Evolutionary conservation across 2,888 invertebrate genomes (phyloP), one percentile per base, ranked within the genome.

Genomic region (Lysandra bellargus): DNA sequence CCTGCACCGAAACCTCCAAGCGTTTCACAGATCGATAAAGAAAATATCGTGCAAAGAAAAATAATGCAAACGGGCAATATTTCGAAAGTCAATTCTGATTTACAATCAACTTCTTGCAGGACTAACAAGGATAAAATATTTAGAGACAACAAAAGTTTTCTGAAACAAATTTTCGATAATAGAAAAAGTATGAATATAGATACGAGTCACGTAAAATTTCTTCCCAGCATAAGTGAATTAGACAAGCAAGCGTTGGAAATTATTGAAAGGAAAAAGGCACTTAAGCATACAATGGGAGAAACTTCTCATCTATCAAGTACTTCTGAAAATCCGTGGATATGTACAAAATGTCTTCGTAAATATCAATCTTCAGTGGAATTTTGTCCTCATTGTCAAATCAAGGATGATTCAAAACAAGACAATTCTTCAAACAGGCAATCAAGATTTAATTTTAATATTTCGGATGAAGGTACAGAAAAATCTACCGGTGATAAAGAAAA

Each of bases 241-340:
- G 97, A 98, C 87, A 95, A 96, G 83, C 97, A 98, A 89, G 97
- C 97, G 0, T 95, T 96, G 1, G 96, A 96, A 88, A 97, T 98
- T 83, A 95, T 97, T 74, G 95, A 96, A 87, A 95, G 87, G 86
- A 92, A 86, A 84, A 89, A 79, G 90, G 90, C 84, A 83, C 83
- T 64, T 80, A 60, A 80, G 64, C n/a, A 72, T 64, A 80, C 37
- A 64, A 72, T 57, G 30, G 75, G 37, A 30, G 69, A 72, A 76
- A 12, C n/a, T 57, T 53, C 33, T 17, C 78, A 79, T 5, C 23
- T 78, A 44, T 60, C 61, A 7, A 74, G 77, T 23, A 80, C 84
- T 49, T 81, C 83, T 80, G 83, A 84, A 1, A 88, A 87, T 72
- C 83, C 84, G 78, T 92, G 92, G 92, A 89, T 91, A 82, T 94